Evolutionary conservation across 1,140 invertebrate genomes (phyloP).

Genomic region (Glossosoma conforme): DNA sequence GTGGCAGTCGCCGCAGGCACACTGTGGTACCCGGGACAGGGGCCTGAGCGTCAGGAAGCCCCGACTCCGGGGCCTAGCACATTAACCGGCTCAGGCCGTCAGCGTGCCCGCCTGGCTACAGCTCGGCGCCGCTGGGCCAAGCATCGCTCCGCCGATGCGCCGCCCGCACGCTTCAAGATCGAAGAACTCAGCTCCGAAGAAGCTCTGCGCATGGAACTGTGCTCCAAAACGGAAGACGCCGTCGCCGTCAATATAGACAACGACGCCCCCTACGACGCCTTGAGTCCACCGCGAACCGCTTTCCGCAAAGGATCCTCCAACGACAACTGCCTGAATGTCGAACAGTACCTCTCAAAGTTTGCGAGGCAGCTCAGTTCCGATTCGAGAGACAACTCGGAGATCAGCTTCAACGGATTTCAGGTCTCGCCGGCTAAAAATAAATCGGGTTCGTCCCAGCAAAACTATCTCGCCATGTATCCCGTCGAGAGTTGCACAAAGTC

Average conservation of each 20-base stretch:
- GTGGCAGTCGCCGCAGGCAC: slow-evolving; percentile 4
- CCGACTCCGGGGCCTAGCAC: slow-evolving; percentile 6
- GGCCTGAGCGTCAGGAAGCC: slow-evolving; percentile 11
- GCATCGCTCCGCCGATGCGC: slow-evolving; percentile 11
- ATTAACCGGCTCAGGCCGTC: background rate
- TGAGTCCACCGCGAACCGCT: background rate
- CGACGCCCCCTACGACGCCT: slow-evolving; percentile 32
- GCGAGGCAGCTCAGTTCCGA: slow-evolving; percentile 46
- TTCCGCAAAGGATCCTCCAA: slow-evolving; percentile 17
- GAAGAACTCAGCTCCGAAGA: slow-evolving; percentile 47
- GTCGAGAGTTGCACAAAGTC: slow-evolving; percentile 48
- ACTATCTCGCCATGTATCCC: slow-evolving; percentile 43
- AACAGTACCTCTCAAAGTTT: slow-evolving; percentile 45
- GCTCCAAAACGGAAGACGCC: slow-evolving; percentile 36
- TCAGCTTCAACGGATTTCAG: slow-evolving; percentile 41
- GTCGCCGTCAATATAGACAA: slow-evolving; percentile 44
- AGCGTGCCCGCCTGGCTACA: slow-evolving; percentile 34
- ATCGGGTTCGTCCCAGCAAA: slow-evolving; percentile 30
- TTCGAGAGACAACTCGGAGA: slow-evolving; percentile 48
- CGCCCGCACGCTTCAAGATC: slow-evolving; percentile 15
- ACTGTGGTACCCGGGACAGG: background rate
- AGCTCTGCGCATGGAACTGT: slow-evolving; percentile 34
- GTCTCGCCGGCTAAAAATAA: slow-evolving; percentile 44
- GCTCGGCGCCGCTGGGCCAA: slow-evolving; percentile 21
- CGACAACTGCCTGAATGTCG: slow-evolving; percentile 45